Percentiles rank a stretch among this genome's conserved stretches.
Conservation (phyloP, 2,797 vertebrate species). For the Serranus cabrilla region DNA sequence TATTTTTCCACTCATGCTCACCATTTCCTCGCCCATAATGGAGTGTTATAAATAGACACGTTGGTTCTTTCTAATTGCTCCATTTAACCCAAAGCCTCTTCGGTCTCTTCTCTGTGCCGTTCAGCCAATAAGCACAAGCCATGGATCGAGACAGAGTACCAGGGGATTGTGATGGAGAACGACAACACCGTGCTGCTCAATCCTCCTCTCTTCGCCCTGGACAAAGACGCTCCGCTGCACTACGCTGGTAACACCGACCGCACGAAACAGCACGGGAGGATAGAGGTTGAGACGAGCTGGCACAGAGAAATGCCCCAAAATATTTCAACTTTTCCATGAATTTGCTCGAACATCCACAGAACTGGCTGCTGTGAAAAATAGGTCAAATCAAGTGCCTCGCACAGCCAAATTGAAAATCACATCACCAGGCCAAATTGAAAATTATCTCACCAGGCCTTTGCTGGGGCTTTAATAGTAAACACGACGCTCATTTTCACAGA, state of each 20-base stretch:
- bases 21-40: slow-evolving; percentile 59
- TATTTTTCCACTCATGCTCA: slow-evolving; percentile 41
- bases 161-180: slow-evolving; percentile 99
- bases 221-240: slow-evolving; percentile 97
- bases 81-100: slow-evolving; percentile 78
- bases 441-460: slow-evolving; percentile 18
- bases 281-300: not conserved
- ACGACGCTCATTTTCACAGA: slow-evolving; percentile 18
- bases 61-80: slow-evolving; percentile 78
- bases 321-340: not conserved
- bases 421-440: slow-evolving; percentile 37
- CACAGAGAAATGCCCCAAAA: not conserved
- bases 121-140: slow-evolving; percentile 99
- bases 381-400: slow-evolving; percentile 50
- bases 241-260: slow-evolving; percentile 90
- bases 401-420: slow-evolving; percentile 33
- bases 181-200: slow-evolving; percentile 98
- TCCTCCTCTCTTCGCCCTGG: slow-evolving; percentile 97
- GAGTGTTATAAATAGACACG: slow-evolving; percentile 77
- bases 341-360: slow-evolving; percentile 28
- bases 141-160: slow-evolving; percentile 99
- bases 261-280: slow-evolving; percentile 1
- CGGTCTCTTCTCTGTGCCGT: slow-evolving; percentile 60
- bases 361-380: slow-evolving; percentile 42
- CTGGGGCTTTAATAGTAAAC: slow-evolving; percentile 46